These are phyloP conservation scores for Spinibarbus caldwelli DNA, from an alignment of 2,797 vertebrate genomes.

Conservation along the genomic window DNA sequence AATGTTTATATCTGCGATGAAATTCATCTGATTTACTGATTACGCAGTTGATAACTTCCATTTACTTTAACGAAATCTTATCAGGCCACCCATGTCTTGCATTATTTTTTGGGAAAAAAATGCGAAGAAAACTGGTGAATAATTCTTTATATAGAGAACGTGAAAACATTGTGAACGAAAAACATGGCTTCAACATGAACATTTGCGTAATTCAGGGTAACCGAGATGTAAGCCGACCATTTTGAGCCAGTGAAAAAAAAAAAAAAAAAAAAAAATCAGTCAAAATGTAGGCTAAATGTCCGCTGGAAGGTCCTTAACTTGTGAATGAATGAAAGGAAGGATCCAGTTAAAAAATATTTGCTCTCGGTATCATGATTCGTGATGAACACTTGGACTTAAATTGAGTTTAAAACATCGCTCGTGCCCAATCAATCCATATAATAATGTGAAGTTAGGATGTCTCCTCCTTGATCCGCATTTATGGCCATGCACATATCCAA, in stretches of 20 bases:
- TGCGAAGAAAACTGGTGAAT: not conserved
- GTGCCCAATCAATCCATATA: conserved; percentile 50
- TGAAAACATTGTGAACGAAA: conserved; percentile 73
- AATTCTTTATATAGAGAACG: conserved; percentile 57
- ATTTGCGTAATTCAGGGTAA: conserved; percentile 71
- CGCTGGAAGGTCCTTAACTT: conserved; percentile 64
- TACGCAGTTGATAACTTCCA: conserved; percentile 43
- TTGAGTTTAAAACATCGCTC: conserved; percentile 53
- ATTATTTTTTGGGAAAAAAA: conserved; percentile 56
- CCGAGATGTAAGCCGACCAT: conserved; percentile 73
- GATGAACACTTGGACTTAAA: conserved; percentile 59
- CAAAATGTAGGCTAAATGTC: conserved; percentile 56
- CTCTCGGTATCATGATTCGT: conserved; percentile 60
- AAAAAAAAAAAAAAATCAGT: conserved; percentile 45
- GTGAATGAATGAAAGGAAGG: conserved; percentile 64
- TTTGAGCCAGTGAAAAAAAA: conserved; percentile 62
- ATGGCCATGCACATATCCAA: conserved; percentile 67
- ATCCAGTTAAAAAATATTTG: conserved; percentile 61
- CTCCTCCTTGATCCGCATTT: conserved; percentile 61
- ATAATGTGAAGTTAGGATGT: conserved; percentile 58
- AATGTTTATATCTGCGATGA: conserved; percentile 35
- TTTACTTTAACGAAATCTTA: conserved; percentile 68
- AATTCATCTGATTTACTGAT: conserved; percentile 66
- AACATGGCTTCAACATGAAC: conserved; percentile 67
- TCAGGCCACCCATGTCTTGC: conserved; percentile 69